A percentile compares a stretch with the other conserved stretches of the same genome.
Conservation (phyloP, 2,888 invertebrate genomes). For the Eledona agricola region DNA sequence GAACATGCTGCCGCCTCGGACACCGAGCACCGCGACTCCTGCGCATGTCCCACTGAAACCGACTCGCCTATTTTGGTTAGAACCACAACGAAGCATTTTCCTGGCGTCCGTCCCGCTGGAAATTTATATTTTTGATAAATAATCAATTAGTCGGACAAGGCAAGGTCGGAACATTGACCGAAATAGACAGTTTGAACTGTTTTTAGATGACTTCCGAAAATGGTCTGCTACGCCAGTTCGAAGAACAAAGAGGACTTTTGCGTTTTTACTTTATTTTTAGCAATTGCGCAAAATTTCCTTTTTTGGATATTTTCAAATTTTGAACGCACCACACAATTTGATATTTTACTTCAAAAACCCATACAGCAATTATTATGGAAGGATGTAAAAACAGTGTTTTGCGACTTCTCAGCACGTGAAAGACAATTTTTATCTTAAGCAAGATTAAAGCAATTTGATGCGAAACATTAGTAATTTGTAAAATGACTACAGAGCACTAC, state of each 20-base stretch:
- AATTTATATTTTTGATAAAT: constrained; percentile 30
- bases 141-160: constrained; percentile 12
- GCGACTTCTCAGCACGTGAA: no score
- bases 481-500: no score
- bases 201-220: background rate
- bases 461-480: no score
- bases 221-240: background rate
- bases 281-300: constrained; percentile 24
- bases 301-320: constrained; percentile 7
- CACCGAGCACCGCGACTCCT: constrained; percentile 20
- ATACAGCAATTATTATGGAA: no score
- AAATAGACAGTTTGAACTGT: background rate
- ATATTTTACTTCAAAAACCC: background rate
- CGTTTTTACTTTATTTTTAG: constrained; percentile 17
- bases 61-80: constrained; percentile 44
- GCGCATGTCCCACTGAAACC: constrained; percentile 36
- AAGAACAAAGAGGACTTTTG: constrained; percentile 15
- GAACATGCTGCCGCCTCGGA: constrained; percentile 27
- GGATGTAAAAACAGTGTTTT: no score
- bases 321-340: constrained; percentile 1
- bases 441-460: no score
- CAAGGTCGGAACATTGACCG: constrained; percentile 1
- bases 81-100: constrained; percentile 36
- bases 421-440: no score
- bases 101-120: constrained; percentile 34